Percentiles rank a stretch among this genome's conserved stretches.
phyloP scores from a whole-genome alignment of 1,140 invertebrate species.

The Hypothenemus hampei region DNA sequence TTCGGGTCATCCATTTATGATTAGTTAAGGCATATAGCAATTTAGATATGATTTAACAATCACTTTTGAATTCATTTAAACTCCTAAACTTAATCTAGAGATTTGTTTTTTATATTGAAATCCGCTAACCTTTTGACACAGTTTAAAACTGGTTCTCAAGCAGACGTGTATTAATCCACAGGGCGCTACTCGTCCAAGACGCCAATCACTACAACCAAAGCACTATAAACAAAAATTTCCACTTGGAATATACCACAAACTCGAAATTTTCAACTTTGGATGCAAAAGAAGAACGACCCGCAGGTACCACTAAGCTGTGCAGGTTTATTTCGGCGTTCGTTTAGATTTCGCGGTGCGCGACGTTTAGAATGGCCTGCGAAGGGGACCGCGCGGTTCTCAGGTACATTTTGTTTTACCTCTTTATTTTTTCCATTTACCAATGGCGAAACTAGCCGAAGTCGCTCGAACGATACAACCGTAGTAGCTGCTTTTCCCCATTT shows the following conservation, averaged over 20 bases:
- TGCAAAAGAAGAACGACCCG: not conserved
- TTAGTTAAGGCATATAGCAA: no score
- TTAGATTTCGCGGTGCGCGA: conserved; percentile 7
- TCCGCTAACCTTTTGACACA: conserved; percentile 10
- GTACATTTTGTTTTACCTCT: conserved; percentile 24
- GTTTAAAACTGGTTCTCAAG: conserved; percentile 3
- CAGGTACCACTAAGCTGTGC: conserved; percentile 7
- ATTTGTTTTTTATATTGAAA: no score
- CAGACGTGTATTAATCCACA: not conserved
- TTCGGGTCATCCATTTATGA: no score
- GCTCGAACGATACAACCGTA: not conserved
- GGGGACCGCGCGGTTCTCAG: conserved; percentile 11
- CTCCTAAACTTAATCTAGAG: no score
- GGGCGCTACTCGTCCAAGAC: no score
- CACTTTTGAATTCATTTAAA: no score
- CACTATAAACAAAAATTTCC: not conserved
- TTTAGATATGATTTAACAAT: no score
- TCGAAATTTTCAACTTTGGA: not conserved
- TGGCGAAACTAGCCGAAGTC: conserved; percentile 11
- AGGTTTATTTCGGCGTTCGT: not conserved
- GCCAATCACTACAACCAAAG: no score
- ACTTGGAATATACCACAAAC: not conserved
- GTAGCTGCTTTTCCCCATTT: not conserved
- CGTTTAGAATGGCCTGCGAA: conserved; percentile 10
- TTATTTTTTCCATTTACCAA: conserved; percentile 16